Base-by-base conservation (phyloP, 2,888 invertebrate genomes). In the Amblyjoppa proteus region DNA sequence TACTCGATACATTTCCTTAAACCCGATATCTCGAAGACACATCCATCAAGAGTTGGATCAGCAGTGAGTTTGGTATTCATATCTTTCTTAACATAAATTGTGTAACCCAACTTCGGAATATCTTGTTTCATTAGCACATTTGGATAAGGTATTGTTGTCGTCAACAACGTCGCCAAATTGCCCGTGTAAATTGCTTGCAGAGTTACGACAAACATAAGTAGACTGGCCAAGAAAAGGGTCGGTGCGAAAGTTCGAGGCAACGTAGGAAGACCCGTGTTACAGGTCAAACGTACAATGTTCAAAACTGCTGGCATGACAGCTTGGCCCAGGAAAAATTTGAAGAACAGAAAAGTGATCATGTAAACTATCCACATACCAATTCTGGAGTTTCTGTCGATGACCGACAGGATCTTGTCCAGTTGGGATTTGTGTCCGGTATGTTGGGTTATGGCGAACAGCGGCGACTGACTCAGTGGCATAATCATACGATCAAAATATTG, bases 271-370 rank as follows among this genome's bases (percentile, higher is more conserved):
- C 34, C 28, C 3, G 7, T 2, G 70, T 31, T 51, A 3, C 51
- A 31, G 5, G 25, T 9, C 2, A 53, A n/a, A 13, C 70, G 70
- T 1, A 71, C 6, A 3, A 53, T 6, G 34, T 71, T 53, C 31
- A 71, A n/a, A 2, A 34, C 16, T 9, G 70, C 31, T n/a, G 53
- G 1, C 31, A 71, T 11, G 3, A 71, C 13, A 51, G 51, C 16
- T 9, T 53, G 70, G n/a, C 70, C 31, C n/a, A 45, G 31, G n/a
- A 51, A 71, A 16, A n/a, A 71, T 53, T 71, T 71, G 53, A 53
- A 71, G 31, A 71, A 71, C 31, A 71, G 31, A 3, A 71, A n/a
- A 53, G 28, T 31, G 3, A 31, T 31, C 2, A 31, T 31, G 28
- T 31, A 31, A 31, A 31, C 28, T 31, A 31, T 31, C 20, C 31